Conservation (phyloP, 2,797 vertebrate species). For the Notoglanidium macrostoma region DNA sequence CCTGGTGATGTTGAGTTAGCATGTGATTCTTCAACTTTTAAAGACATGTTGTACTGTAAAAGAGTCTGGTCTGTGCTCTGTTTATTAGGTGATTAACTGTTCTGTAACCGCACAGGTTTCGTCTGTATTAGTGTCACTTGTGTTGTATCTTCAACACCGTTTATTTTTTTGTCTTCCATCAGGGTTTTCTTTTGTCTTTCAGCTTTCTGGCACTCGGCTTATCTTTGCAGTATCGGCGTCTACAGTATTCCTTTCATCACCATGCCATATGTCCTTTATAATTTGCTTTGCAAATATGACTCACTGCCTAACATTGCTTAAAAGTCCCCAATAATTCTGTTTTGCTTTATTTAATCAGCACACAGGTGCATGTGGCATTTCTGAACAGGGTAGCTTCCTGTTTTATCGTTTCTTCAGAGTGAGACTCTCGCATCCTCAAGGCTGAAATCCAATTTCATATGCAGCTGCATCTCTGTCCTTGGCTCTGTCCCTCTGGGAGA, state of each 20-base stretch:
- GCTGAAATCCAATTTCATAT: conserved; percentile 39
- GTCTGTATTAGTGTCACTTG: background rate
- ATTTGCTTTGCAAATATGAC: background rate
- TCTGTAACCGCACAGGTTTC: background rate
- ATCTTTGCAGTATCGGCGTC: background rate
- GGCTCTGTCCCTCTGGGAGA: conserved; percentile 37
- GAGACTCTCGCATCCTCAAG: background rate
- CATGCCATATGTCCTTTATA: background rate
- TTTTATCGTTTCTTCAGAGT: conserved; percentile 20
- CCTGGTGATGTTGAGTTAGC: background rate
- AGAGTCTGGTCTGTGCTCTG: background rate
- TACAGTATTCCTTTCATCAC: background rate
- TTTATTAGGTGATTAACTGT: background rate
- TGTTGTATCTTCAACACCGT: background rate
- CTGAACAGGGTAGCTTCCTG: background rate
- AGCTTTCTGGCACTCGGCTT: background rate
- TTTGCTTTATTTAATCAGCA: background rate
- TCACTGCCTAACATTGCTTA: background rate
- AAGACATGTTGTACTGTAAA: background rate
- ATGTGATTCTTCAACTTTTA: background rate
- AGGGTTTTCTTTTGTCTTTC: background rate
- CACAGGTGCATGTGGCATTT: background rate
- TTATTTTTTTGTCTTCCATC: background rate
- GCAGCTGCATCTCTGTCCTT: conserved; percentile 34
- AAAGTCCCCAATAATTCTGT: background rate